phyloP scores from a whole-genome alignment of 1,140 invertebrate species.

The fruit fly (Drosophila melanogaster) region DNA sequence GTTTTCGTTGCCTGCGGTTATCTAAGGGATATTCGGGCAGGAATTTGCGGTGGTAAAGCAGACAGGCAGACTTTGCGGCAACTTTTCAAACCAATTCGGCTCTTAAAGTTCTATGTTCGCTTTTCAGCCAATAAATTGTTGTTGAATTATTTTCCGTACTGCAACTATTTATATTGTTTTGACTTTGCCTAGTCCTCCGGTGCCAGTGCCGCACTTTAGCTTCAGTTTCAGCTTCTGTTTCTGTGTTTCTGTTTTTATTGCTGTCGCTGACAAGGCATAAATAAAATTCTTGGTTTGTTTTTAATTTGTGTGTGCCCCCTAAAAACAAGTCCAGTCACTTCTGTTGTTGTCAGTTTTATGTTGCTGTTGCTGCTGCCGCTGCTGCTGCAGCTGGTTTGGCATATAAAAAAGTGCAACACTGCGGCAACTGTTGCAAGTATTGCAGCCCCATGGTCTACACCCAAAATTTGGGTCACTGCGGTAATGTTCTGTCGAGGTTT shows the following conservation, averaged over 20 bases:
- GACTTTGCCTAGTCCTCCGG: conserved; percentile 23
- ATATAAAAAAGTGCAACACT: conserved; percentile 70
- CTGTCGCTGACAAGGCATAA: conserved; percentile 47
- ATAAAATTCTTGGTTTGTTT: conserved; percentile 50
- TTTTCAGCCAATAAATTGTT: conserved; percentile 47
- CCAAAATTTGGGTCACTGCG: conserved; percentile 76
- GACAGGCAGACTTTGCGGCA: conserved; percentile 2
- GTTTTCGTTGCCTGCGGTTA: conserved; percentile 36
- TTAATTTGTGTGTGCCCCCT: conserved; percentile 28
- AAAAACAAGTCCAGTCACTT: conserved; percentile 35
- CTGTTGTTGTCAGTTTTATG: conserved; percentile 79
- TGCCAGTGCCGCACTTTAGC: conserved; percentile 1
- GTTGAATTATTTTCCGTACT: conserved; percentile 35
- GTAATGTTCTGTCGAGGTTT: conserved; percentile 76
- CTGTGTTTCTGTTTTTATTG: conserved; percentile 25
- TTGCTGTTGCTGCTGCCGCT: not conserved
- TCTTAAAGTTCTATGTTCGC: conserved; percentile 28
- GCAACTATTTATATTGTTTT: conserved; percentile 55
- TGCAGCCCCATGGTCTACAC: conserved; percentile 27
- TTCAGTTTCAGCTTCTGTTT: not conserved
- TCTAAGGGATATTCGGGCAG: conserved; percentile 3
- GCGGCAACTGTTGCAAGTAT: conserved; percentile 30
- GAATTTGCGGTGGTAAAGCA: too few relatives aligned
- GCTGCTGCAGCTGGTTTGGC: conserved; percentile 60
- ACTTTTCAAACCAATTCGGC: conserved; percentile 5